A percentile compares a stretch with the other conserved stretches of the same genome.
Conservation (phyloP, 1,140 invertebrate genomes). For the Platyura marginata region DNA sequence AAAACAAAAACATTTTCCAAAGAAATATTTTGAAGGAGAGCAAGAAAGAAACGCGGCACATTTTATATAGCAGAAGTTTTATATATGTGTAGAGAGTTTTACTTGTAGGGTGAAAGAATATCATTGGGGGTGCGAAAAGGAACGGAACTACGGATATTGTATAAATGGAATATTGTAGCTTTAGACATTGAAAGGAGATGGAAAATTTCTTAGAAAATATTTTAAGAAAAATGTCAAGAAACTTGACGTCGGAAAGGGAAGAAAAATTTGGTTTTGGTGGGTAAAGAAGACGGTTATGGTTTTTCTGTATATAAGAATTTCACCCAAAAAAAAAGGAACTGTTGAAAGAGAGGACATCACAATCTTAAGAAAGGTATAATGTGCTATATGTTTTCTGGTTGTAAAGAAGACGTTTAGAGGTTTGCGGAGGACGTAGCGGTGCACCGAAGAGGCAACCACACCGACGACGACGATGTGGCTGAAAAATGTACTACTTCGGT, state of each 20-base stretch:
- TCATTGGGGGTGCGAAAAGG: too few species aligned
- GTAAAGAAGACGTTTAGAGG: slow-evolving; percentile 3
- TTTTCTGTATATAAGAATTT: not conserved
- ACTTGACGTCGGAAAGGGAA: not conserved
- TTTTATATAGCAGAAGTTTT: too few species aligned
- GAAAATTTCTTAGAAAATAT: too few species aligned
- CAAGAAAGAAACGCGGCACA: not conserved
- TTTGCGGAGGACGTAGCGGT: slow-evolving; percentile 2
- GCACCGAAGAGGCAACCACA: not conserved
- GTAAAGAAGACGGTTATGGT: not conserved
- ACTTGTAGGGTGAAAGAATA: too few species aligned
- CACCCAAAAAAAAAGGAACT: not conserved
- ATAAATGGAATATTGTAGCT: too few species aligned
- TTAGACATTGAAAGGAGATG: too few species aligned
- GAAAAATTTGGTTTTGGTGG: not conserved
- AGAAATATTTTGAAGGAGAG: not conserved
- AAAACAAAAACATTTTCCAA: not conserved
- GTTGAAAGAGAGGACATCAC: not conserved
- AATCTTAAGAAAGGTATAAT: not conserved
- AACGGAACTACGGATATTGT: too few species aligned
- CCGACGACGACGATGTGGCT: not conserved
- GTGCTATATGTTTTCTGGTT: not conserved
- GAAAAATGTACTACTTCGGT: not conserved
- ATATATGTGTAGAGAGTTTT: too few species aligned
- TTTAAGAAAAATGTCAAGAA: not conserved